Evolutionary conservation across 2,888 invertebrate genomes (phyloP).

Genomic region (Mythimna pallens): DNA sequence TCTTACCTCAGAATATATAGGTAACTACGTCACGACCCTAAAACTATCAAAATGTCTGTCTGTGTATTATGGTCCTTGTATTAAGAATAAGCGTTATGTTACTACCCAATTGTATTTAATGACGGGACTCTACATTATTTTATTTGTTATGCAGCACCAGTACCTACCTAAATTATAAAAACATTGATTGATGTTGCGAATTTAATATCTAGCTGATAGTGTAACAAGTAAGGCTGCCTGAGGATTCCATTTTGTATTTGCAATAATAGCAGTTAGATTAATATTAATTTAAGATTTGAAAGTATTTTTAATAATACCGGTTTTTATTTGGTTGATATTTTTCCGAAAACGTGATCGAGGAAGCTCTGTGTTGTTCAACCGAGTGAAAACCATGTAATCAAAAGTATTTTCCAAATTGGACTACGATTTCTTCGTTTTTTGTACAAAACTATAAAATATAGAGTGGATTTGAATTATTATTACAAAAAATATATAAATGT

Average conservation of each 20-base stretch:
- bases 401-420: not conserved
- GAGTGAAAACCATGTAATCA: not conserved
- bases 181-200: not conserved
- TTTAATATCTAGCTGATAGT: not conserved
- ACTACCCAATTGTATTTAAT: constrained; percentile 1
- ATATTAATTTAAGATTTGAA: constrained; percentile 12
- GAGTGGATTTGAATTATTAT: constrained; percentile 7
- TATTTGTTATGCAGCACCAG: not conserved
- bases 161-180: not conserved
- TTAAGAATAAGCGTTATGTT: not conserved
- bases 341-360: not conserved
- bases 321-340: constrained; percentile 1
- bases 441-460: constrained; percentile 30
- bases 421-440: not conserved
- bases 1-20: not conserved
- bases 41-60: not conserved
- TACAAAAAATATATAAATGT: constrained; percentile 26
- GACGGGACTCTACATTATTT: not conserved
- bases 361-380: not conserved
- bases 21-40: not conserved
- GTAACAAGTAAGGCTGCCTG: constrained; percentile 12
- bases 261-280: constrained; percentile 29
- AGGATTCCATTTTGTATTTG: constrained; percentile 32
- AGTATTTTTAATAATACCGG: constrained; percentile 10
- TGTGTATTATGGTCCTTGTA: not conserved